phyloP scores from a whole-genome alignment of 2,797 vertebrate genomes.

The Argya squamiceps region DNA sequence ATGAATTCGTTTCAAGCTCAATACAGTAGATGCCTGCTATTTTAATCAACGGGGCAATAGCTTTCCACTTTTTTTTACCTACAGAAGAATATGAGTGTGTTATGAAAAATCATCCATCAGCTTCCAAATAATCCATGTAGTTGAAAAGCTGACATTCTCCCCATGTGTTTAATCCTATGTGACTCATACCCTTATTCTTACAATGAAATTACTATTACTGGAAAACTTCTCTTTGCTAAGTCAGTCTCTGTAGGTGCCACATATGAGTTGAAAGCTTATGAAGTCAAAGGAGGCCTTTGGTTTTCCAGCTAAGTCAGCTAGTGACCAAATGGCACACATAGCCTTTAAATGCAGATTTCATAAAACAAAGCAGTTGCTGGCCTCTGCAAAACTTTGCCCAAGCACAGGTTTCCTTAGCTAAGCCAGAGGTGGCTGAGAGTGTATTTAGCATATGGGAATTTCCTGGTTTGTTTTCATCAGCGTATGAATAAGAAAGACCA shows the following conservation, averaged over 20 bases:
- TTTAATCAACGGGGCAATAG: background rate
- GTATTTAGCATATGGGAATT: background rate
- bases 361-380: constrained; percentile 41
- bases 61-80: background rate
- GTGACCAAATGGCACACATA: constrained; percentile 53
- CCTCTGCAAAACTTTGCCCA: constrained; percentile 14
- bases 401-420: background rate
- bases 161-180: constrained; percentile 48
- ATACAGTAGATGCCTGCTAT: background rate
- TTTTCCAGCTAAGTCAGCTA: constrained; percentile 50
- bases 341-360: constrained; percentile 18
- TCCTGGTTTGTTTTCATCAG: background rate
- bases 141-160: background rate
- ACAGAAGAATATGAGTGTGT: background rate
- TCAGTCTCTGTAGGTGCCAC: constrained; percentile 43
- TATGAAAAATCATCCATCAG: constrained; percentile 58
- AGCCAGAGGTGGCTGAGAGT: background rate
- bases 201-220: constrained; percentile 44
- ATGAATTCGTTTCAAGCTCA: background rate
- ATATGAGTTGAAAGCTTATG: constrained; percentile 18
- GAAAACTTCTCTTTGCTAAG: constrained; percentile 12
- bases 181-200: constrained; percentile 17
- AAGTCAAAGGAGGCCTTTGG: constrained; percentile 15
- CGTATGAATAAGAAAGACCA: background rate
- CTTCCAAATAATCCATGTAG: background rate